Evolutionary conservation across 2,888 invertebrate species (phyloP), one percentile per base, ranked within the genome.

Genomic region (Portevinia maculata): DNA sequence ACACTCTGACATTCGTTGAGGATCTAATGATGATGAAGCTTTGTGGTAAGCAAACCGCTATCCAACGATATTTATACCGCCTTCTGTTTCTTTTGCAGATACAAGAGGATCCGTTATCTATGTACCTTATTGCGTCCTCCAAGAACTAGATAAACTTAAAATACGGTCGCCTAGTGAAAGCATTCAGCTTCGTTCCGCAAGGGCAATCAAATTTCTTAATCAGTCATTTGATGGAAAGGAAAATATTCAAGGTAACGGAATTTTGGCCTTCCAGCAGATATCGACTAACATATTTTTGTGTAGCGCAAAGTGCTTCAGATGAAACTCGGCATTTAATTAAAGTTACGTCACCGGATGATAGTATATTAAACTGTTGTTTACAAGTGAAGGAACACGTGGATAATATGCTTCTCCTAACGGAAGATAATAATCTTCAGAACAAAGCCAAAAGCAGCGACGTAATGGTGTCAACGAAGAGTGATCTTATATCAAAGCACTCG

Each of bases 51-150:
- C 84, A 57, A 9, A 28, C 21, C 28, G 19, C 5, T 9, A 32
- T 2, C 34, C 21, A 13, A 9, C 7, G 11, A n/a, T 11, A 32
- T 0, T 4, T 5, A 3, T 13, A 17, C 7, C n/a, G 30, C 17
- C 17, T n/a, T 0, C 9, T 39, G 11, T 28, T 28, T 52, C 15
- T 13, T 19, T 19, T 17, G 5, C 19, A 87, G 87, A 85, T 70
- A 88, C 88, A 1, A 84, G 55, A 1, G 88, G 87, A 1, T 88
- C 90, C 30, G 85, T 92, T 65, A 88, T 91, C 28, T 90, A 91
- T 59, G 83, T 90, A 48, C 93, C 93, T 0, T 93, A 92, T 89
- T 89, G 91, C 84, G 92, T 93, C 0, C 88, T 92, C 9, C 91
- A 91, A 84, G 92, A 93, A 86, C 85, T 93, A 71, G 92, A 93